Conservation (phyloP, 2,888 invertebrate genomes). For the Chaetogeoica ovagalla region DNA sequence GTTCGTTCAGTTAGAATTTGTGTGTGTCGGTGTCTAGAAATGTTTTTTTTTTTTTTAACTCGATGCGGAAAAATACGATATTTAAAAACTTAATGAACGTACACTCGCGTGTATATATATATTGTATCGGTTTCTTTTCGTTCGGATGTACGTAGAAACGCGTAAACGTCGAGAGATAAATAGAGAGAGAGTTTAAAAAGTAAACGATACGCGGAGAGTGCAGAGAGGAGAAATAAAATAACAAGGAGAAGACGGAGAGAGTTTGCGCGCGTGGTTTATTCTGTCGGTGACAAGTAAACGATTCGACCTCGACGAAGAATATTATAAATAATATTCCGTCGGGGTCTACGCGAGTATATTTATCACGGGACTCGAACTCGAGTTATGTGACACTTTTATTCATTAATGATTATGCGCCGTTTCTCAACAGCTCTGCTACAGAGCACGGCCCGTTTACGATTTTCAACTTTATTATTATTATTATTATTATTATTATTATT, state of each 20-base stretch:
- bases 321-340: neutral
- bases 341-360: constrained; percentile 27
- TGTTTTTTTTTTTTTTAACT: no score
- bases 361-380: constrained; percentile 32
- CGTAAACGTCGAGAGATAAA: neutral
- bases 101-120: no score
- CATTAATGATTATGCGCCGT: constrained; percentile 42
- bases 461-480: constrained; percentile 12
- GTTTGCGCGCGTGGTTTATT: neutral
- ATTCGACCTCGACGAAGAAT: constrained; percentile 40
- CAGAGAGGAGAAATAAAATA: no score
- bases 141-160: neutral
- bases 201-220: neutral
- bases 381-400: constrained; percentile 51
- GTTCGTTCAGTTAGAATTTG: no score
- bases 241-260: neutral
- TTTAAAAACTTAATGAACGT: no score
- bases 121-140: no score
- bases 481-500: no score
- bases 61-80: no score
- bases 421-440: neutral
- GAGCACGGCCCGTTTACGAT: constrained; percentile 20
- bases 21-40: no score
- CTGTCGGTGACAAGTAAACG: constrained; percentile 51
- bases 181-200: neutral